These are phyloP conservation scores for Diorhabda sublineata DNA, from an alignment of 1,140 invertebrate species.

Conservation along the genomic window DNA sequence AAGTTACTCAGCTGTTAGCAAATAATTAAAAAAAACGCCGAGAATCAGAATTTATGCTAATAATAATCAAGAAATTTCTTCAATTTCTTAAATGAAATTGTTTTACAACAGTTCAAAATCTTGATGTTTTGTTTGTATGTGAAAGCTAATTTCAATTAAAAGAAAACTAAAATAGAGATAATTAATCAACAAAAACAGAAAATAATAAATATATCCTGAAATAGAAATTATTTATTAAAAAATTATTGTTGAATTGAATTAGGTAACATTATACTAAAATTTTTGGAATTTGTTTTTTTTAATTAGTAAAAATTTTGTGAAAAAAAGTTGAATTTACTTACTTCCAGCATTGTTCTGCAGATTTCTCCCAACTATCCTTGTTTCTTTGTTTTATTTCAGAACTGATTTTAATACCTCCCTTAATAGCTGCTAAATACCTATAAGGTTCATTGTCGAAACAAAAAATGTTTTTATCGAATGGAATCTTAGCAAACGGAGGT, in stretches of 20 bases:
- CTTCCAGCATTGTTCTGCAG: conserved; percentile 34
- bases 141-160: not conserved
- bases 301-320: not conserved
- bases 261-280: not conserved
- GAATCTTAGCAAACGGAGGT: conserved; percentile 27
- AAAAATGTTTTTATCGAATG: conserved; percentile 33
- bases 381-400: conserved; percentile 22
- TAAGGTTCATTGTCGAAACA: conserved; percentile 42
- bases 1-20: too few species aligned
- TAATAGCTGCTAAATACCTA: conserved; percentile 33
- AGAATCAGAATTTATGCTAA: too few species aligned
- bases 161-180: not conserved
- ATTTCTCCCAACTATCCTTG: conserved; percentile 37
- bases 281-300: not conserved
- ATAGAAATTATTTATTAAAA: not conserved
- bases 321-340: conserved; percentile 22
- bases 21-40: too few species aligned
- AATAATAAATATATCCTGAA: conserved; percentile 3
- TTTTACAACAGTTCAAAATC: too few species aligned
- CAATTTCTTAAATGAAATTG: too few species aligned
- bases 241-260: not conserved
- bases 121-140: too few species aligned
- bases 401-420: conserved; percentile 29
- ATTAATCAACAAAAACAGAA: not conserved
- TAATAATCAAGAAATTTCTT: too few species aligned